Conservation (phyloP, 1,140 invertebrate genomes). For the Schmidtea mediterranea region DNA sequence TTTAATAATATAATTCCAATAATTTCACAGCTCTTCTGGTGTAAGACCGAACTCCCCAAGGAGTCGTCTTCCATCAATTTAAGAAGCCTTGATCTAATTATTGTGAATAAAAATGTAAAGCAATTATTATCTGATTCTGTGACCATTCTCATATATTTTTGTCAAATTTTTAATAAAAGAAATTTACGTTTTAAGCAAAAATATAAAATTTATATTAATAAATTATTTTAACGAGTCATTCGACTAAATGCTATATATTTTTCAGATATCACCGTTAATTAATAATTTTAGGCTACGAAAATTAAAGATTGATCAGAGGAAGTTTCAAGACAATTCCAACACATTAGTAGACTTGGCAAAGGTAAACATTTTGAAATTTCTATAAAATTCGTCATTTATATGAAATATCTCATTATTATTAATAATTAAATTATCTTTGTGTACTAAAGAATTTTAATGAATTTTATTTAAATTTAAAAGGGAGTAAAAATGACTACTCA, state of each 20-base stretch:
- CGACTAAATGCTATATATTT: not conserved
- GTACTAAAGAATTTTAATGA: too few species aligned
- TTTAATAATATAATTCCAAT: too few species aligned
- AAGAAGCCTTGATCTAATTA: too few species aligned
- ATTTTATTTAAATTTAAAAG: too few species aligned
- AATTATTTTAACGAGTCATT: not conserved
- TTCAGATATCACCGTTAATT: not conserved
- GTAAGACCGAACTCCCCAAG: too few species aligned
- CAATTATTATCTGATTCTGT: not conserved
- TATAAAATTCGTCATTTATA: not conserved
- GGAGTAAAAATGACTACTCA: too few species aligned
- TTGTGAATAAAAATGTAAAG: not conserved
- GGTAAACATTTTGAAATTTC: conserved; percentile 35
- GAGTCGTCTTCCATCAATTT: too few species aligned
- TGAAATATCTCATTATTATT: too few species aligned
- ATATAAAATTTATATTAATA: not conserved
- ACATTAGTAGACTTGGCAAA: conserved; percentile 98
- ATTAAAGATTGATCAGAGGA: conserved; percentile 64
- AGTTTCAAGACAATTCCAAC: conserved; percentile 92
- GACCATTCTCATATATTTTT: not conserved
- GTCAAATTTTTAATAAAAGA: not conserved
- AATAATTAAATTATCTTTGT: too few species aligned
- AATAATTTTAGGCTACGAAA: conserved; percentile 1
- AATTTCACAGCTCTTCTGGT: too few species aligned
- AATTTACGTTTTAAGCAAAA: not conserved